Base-by-base conservation (phyloP, 1,140 invertebrate species). In the Oscheius sp. region DNA sequence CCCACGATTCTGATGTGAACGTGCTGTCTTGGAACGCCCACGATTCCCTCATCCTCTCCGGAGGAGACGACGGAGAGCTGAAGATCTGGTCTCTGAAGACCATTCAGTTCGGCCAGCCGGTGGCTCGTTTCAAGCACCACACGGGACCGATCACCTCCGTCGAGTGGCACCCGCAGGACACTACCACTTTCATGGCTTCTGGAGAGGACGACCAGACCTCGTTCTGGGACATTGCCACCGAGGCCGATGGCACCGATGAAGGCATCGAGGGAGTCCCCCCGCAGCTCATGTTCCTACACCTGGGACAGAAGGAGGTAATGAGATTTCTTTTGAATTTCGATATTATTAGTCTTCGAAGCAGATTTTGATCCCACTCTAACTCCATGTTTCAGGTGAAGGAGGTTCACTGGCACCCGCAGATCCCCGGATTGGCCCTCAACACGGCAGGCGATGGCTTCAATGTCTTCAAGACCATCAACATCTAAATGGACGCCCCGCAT, bases 1-100 rank as follows among this genome's bases (percentile, higher is more conserved):
- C 94, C 34, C 97, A 99, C 85, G 87, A 90, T 62, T 90, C 89
- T 75, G 97, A 99, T 87, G 89, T 99, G 0, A 99, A 99, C 88
- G 96, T 99, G 1, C 93, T 99, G 76, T 91, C 91, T 74, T 99
- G 97, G 97, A 99, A 97, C 86, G 88, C 89, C 79, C 94, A 97
- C 84, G 85, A 88, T 38, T 91, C 91, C 3, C 93, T 95, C 79
- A 91, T 97, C 78, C 89, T 91, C 2, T 93, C 92, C 77, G 93
- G 92, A 83, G 95, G 95, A 68, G 97, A 99, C 87, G 97, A 99
- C 89, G 93, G 94, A 0, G 88, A 90, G 31, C 85, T 99, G 13
- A 91, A 93, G 83, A 89, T 99, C 36, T 99, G 97, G 97, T 96
- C 99, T 84, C 87, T 99, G 35, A 88, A 95, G 74, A 90, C 91